Percentiles rank a stretch among this genome's conserved stretches.
Evolutionary conservation across 2,888 invertebrate species (phyloP).

Genomic region (Crepidodera aurea): DNA sequence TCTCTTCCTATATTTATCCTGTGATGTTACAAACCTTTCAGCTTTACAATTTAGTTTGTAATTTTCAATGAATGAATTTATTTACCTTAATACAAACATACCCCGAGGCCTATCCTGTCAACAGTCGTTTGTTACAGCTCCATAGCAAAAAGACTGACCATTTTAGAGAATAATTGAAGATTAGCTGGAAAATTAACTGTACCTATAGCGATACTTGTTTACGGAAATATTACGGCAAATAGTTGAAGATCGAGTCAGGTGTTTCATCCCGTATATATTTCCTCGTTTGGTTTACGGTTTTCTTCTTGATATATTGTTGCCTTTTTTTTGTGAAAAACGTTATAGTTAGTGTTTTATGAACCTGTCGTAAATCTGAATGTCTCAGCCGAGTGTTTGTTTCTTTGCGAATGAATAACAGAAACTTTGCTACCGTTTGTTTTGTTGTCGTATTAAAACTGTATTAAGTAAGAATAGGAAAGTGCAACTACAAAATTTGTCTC

Average conservation of each 20-base stretch:
- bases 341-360: not conserved
- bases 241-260: conserved; percentile 6
- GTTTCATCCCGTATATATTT: conserved; percentile 6
- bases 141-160: too few species aligned
- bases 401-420: not conserved
- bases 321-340: conserved; percentile 1
- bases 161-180: not conserved
- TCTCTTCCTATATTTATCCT: too few species aligned
- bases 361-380: not conserved
- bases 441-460: not conserved
- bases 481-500: not conserved
- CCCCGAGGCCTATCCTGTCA: too few species aligned
- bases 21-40: too few species aligned
- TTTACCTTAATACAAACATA: too few species aligned
- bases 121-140: too few species aligned
- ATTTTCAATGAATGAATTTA: too few species aligned
- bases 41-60: too few species aligned
- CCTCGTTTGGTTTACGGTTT: conserved; percentile 10
- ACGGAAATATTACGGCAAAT: conserved; percentile 6
- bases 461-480: not conserved
- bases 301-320: conserved; percentile 6
- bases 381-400: not conserved
- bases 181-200: conserved; percentile 1
- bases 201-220: not conserved
- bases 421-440: not conserved